These are phyloP conservation scores for Cheirogaleus major DNA, from an alignment of 2,797 vertebrate species.

Conservation along the genomic window DNA sequence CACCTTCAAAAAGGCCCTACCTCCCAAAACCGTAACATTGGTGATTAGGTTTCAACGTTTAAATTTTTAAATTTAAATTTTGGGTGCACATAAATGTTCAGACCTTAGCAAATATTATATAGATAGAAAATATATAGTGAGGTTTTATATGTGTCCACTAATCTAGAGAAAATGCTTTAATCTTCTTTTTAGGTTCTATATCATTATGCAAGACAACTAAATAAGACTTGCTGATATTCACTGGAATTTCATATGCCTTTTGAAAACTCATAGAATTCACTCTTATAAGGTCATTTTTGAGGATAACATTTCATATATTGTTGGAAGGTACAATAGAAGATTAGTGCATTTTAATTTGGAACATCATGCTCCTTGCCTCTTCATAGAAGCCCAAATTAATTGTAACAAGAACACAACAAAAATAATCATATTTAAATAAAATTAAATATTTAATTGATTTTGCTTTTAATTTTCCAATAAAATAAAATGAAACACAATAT, in stretches of 20 bases:
- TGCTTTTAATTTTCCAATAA: not conserved
- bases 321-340: not conserved
- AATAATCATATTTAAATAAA: not conserved
- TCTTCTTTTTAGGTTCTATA: not conserved
- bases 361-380: not conserved
- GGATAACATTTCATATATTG: not conserved
- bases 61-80: not conserved
- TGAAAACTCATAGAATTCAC: not conserved
- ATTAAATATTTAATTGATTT: not conserved
- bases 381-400: not conserved
- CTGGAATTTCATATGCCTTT: not conserved
- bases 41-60: not conserved
- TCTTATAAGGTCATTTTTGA: not conserved
- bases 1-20: not conserved
- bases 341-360: not conserved
- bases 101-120: not conserved
- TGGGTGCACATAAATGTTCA: not conserved
- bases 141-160: not conserved
- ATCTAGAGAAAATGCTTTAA: not conserved
- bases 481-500: not conserved
- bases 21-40: too few relatives aligned
- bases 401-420: not conserved
- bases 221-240: not conserved
- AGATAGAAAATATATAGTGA: not conserved
- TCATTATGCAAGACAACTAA: not conserved